Base-by-base conservation (phyloP, 1,140 invertebrate species). In the Magallana gigas region DNA sequence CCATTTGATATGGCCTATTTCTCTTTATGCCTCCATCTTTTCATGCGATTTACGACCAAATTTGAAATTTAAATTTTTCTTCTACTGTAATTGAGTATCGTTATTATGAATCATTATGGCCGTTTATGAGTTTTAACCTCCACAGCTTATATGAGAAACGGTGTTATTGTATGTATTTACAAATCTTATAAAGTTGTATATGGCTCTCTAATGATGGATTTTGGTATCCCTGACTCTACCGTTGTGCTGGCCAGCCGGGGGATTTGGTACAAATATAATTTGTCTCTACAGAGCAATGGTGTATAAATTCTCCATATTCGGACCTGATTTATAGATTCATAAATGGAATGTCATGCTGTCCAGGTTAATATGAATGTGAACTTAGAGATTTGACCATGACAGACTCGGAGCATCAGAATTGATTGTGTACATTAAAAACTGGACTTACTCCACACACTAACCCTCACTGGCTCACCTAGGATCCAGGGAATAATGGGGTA, bases 41-140 rank as follows among this genome's bases (percentile, higher is more conserved):
- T 23, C 11, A 12, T 12, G 11, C n/a, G 11, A 76, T 76, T 76
- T 76, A 76, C 14, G 8, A 76, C 68, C 23, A 76, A 76, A 76
- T 76, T 76, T 76, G 14, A 76, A 76, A 76, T 76, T 76, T 76
- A 76, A 76, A 76, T 76, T 12, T 76, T 23, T 36, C 23, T 76
- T 48, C 23, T 76, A 8, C 68, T 23, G 8, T 76, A 76, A 76
- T 76, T 76, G 68, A 36, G 68, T 36, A 76, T 18, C 68, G 36
- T 76, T 76, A 76, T 76, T 29, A 76, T 76, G 68, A 76, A 18
- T 76, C 68, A 76, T 76, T 76, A 76, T 76, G 18, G 68, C 36
- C 18, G 23, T 76, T 76, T 18, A 76, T 76, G 68, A 76, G 11
- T 76, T 29, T 76, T 29, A 76, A 76, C 23, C 18, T 76, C 68